Evolutionary conservation across 2,888 invertebrate genomes (phyloP).

Genomic region (Panopea generosa): DNA sequence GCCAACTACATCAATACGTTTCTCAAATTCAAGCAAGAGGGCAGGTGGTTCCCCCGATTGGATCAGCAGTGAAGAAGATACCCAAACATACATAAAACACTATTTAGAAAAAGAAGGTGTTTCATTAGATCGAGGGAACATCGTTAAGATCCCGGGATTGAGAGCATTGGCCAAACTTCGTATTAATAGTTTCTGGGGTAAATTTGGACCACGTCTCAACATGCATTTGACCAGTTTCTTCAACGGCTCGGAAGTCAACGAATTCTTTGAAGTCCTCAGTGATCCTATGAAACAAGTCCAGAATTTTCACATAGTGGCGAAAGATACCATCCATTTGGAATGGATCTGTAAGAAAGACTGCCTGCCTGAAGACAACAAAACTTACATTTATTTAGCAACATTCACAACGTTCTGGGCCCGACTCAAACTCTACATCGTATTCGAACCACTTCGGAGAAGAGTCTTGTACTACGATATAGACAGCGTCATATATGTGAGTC

Average conservation of each 20-base stretch:
- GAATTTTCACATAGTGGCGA: no score
- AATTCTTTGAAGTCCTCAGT: conserved; percentile 25
- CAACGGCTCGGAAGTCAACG: conserved; percentile 26
- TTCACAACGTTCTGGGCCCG: no score
- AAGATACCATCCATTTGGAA: no score
- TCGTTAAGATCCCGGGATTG: conserved; percentile 41
- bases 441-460: no score
- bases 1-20: conserved; percentile 73
- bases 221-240: conserved; percentile 36
- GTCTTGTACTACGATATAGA: no score
- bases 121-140: conserved; percentile 29
- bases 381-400: no score
- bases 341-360: conserved; percentile 49
- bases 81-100: no score
- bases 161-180: conserved; percentile 38
- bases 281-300: conserved; percentile 41
- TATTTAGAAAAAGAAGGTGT: conserved; percentile 32
- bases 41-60: no score
- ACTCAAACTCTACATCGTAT: no score
- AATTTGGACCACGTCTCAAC: conserved; percentile 41
- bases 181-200: conserved; percentile 50
- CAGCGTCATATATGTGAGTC: no score
- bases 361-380: no score
- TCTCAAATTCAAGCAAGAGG: conserved; percentile 47
- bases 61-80: conserved; percentile 37